Conservation (phyloP, 2,888 invertebrate species). For the Pollenia labialis region DNA sequence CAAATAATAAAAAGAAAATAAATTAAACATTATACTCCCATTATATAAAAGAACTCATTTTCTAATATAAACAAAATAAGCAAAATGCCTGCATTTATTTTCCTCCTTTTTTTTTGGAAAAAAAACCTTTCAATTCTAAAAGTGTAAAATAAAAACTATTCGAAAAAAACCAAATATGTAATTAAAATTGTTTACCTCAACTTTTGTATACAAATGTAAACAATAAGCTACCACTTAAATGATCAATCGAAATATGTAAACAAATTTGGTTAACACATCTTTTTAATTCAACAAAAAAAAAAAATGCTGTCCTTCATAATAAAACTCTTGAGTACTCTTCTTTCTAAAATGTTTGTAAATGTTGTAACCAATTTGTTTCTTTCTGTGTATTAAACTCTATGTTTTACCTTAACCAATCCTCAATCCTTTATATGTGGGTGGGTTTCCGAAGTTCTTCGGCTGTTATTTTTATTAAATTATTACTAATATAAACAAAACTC, state of each 20-base stretch:
- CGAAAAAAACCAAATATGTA: background rate
- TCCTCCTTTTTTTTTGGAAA: background rate
- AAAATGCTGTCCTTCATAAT: background rate
- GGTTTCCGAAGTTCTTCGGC: too few relatives aligned
- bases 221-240: conserved; percentile 11
- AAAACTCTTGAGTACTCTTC: too few relatives aligned
- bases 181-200: conserved; percentile 37
- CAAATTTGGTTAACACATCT: conserved; percentile 27
- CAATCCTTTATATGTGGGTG: too few relatives aligned
- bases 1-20: conserved; percentile 23
- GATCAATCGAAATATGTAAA: background rate
- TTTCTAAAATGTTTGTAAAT: too few relatives aligned
- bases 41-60: conserved; percentile 5
- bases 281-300: background rate
- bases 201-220: conserved; percentile 42
- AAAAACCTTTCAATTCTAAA: conserved; percentile 1
- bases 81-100: conserved; percentile 51
- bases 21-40: conserved; percentile 30
- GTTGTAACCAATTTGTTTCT: too few relatives aligned
- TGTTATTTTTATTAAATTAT: too few relatives aligned
- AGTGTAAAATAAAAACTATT: background rate
- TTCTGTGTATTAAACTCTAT: too few relatives aligned
- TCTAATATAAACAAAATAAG: conserved; percentile 18
- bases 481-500: too few relatives aligned
- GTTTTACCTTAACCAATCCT: too few relatives aligned